Evolutionary conservation across 1,140 invertebrate species (phyloP), one percentile per base, ranked within the genome.

Genomic region (Sycobia sp.): DNA sequence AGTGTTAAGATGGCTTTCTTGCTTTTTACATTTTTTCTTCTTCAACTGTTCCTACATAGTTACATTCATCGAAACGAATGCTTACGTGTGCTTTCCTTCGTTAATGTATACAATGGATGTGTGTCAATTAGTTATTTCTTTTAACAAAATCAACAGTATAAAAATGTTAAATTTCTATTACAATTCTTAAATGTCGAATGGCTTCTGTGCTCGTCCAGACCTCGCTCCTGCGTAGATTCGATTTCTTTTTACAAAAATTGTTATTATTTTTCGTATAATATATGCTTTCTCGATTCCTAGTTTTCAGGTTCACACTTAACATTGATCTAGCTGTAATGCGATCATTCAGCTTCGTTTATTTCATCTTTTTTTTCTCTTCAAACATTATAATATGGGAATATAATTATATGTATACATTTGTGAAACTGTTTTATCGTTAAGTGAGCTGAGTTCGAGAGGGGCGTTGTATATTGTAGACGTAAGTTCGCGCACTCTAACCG

Each of bases 321-420:
- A 32, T 49, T 61, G 51, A 62, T 49, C 25, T 55, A 41, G 32
- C 22, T 54, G 13, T 49, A 41, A 56, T 39, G 34, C 38, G 53
- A 63, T 63, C 56, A 34, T 39, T n/a, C 44, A 56, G 61, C 44
- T 56, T 62, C 44, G 18, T 61, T 50, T 51, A 43, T n/a, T 55
- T 25, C 5, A n/a, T n/a, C n/a, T n/a, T n/a, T n/a, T 39, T 51
- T 54, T 25, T 55, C 25, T 47, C 61, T 56, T 58, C 58, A 61
- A 43, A 34, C 65, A 44, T 64, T 65, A 57, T 65, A 66, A 60
- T 67, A 61, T 62, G 66, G 57, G 49, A 66, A 67, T 64, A 49
- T 66, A 66, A 68, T 62, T 51, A 63, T 62, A 72, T 65, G 63
- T 67, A 65, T 68, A 64, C 62, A 65, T 62, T 63, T 59, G 53